phyloP scores from a whole-genome alignment of 2,797 vertebrate genomes.

The Arrhamphus sclerolepis region DNA sequence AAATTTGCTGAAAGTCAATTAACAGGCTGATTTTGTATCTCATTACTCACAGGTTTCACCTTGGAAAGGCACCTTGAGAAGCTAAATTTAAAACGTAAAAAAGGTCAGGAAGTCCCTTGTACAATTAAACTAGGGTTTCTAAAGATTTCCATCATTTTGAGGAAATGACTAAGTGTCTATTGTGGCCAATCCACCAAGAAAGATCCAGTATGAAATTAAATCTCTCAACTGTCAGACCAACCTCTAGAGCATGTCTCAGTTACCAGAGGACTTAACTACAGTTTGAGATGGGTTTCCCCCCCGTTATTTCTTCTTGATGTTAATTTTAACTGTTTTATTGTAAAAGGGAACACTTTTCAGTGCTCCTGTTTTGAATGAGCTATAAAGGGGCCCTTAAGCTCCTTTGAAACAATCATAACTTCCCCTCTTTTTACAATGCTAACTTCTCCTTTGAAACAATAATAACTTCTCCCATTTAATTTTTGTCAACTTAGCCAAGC shows the following conservation, averaged over 20 bases:
- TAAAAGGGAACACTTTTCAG: constrained; percentile 9
- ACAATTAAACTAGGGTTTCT: constrained; percentile 81
- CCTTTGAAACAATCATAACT: constrained; percentile 71
- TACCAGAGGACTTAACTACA: constrained; percentile 72
- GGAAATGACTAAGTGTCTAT: constrained; percentile 68
- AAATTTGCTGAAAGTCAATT: constrained; percentile 85
- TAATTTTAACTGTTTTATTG: constrained; percentile 28
- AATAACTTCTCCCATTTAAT: constrained; percentile 74
- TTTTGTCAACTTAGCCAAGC: constrained; percentile 56
- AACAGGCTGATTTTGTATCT: constrained; percentile 82
- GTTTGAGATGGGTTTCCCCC: constrained; percentile 21
- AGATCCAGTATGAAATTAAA: constrained; percentile 61
- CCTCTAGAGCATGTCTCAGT: constrained; percentile 41
- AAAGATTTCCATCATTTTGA: constrained; percentile 70
- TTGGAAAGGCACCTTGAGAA: constrained; percentile 86
- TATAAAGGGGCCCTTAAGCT: constrained; percentile 60
- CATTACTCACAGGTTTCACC: constrained; percentile 85
- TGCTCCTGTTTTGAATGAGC: constrained; percentile 34
- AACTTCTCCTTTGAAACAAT: constrained; percentile 59
- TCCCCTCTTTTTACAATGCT: constrained; percentile 26
- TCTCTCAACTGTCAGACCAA: constrained; percentile 54
- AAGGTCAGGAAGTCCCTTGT: constrained; percentile 82
- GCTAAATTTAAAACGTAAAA: constrained; percentile 85
- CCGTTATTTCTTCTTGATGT: not conserved
- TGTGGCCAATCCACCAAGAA: constrained; percentile 62